Percentiles rank a stretch among this genome's conserved stretches.
Conservation (phyloP, 2,797 vertebrate species). For the Hephaestus fuliginosus region DNA sequence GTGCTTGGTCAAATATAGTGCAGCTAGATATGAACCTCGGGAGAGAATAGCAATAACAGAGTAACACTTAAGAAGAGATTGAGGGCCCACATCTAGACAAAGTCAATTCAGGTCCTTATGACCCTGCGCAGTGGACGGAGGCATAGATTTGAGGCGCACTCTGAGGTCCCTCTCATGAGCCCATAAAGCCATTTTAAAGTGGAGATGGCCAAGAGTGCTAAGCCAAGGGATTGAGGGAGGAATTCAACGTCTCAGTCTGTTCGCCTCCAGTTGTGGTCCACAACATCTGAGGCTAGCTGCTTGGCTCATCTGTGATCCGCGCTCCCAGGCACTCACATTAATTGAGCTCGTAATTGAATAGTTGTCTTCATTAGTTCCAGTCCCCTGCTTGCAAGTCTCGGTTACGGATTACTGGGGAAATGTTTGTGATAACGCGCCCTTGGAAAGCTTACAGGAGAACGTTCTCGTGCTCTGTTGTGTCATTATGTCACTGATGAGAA, state of each 20-base stretch:
- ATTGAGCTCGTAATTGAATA: conserved; percentile 90
- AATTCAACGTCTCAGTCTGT: conserved; percentile 67
- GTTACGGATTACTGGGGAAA: conserved; percentile 81
- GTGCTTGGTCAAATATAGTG: conserved; percentile 69
- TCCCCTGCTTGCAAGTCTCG: conserved; percentile 78
- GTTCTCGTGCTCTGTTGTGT: conserved; percentile 28
- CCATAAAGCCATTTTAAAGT: conserved; percentile 69
- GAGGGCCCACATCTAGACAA: conserved; percentile 45
- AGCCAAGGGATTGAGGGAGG: conserved; percentile 71
- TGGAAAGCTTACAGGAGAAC: conserved; percentile 45
- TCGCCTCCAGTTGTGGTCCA: conserved; percentile 74
- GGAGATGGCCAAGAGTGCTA: conserved; percentile 71
- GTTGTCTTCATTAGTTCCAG: conserved; percentile 91
- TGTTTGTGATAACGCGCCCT: conserved; percentile 72
- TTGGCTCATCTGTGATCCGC: conserved; percentile 79
- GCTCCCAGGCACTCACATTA: conserved; percentile 86
- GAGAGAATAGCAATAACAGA: conserved; percentile 60
- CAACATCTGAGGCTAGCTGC: conserved; percentile 75
- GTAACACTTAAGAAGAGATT: conserved; percentile 55
- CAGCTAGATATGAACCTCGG: conserved; percentile 61
- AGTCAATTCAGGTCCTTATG: conserved; percentile 63
- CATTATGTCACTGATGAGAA: conserved; percentile 54
- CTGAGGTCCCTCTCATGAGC: conserved; percentile 67
- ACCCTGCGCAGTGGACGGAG: conserved; percentile 56
- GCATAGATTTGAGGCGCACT: conserved; percentile 55